Base-by-base conservation (phyloP, 2,797 vertebrate species). In the Siniperca obscura region DNA sequence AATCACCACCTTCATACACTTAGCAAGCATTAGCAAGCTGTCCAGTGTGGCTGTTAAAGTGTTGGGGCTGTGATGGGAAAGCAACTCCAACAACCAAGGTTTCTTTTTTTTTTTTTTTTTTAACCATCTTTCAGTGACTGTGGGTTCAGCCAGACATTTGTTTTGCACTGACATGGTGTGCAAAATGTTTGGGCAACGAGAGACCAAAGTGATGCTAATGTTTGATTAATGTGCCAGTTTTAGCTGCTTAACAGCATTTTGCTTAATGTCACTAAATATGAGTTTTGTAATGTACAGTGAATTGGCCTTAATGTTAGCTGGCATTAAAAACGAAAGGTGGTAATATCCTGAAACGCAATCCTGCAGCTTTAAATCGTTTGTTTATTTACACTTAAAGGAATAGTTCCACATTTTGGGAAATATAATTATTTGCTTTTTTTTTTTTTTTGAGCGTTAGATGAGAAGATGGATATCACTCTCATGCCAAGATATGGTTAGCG, bases 141-240 rank as follows among this genome's bases (percentile, higher is more conserved):
- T n/a, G n/a, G n/a, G n/a, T n/a, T n/a, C n/a, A 48, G 42, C 14
- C 27, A 21, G 17, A 48, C 17, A 1, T 30, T 48, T 50, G 19
- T 34, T 17, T 34, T 12, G 5, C 50, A 10, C 22, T 40, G 50
- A 38, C 34, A 25, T 1, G 6, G 34, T 40, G 67, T 40, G 8
- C 14, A 40, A 55, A 40, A 19, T 14, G 52, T 38, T 55, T 25
- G 40, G 34, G 34, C 50, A 38, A 4, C 1, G 30, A n/a, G 48
- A 53, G 67, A 69, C 34, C 22, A 11, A 55, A 25, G 67, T 55
- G 34, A 70, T 55, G 34, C 67, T 70, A 9, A 68, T 53, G 66
- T n/a, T 11, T 30, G 64, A 21, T 48, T 12, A 67, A 21, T 13
- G 27, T 21, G 17, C 64, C 25, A 30, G 25, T 50, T 50, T 67